Percentiles rank a stretch among this genome's conserved stretches.
phyloP scores from a whole-genome alignment of 2,888 invertebrate genomes.

The Gerosis bhagava region DNA sequence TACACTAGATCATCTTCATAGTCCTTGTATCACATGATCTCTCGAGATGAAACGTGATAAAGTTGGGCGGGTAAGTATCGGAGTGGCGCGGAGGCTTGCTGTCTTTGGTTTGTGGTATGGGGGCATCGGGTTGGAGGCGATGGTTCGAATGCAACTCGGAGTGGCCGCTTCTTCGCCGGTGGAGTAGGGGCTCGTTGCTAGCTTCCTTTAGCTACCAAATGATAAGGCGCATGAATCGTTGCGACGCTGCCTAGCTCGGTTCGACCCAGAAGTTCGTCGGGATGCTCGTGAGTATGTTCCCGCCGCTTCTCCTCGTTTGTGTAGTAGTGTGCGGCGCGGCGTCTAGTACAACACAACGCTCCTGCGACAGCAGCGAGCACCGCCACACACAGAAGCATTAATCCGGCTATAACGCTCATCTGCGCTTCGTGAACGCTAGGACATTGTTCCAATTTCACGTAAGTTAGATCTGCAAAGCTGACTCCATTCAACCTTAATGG shows the following conservation, averaged over 20 bases:
- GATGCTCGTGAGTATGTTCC: conserved; percentile 64
- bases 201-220: conserved; percentile 59
- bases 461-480: conserved; percentile 47
- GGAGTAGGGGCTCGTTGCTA: conserved; percentile 58
- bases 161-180: conserved; percentile 34
- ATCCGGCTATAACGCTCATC: conserved; percentile 80
- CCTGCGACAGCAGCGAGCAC: conserved; percentile 79
- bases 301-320: conserved; percentile 88
- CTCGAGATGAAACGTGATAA: conserved; percentile 45
- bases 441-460: conserved; percentile 63
- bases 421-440: conserved; percentile 77
- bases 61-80: conserved; percentile 49
- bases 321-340: conserved; percentile 88
- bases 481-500: conserved; percentile 80
- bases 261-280: conserved; percentile 59
- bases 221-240: conserved; percentile 67
- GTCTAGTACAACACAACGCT: conserved; percentile 85
- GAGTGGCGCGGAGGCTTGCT: conserved; percentile 38
- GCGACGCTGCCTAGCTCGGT: conserved; percentile 64
- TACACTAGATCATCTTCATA: conserved; percentile 69
- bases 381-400: conserved; percentile 63
- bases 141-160: conserved; percentile 41
- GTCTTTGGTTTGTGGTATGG: conserved; percentile 22
- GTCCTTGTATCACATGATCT: conserved; percentile 64
- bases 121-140: conserved; percentile 33